These are phyloP conservation scores for Eledone cirrhosa DNA, from an alignment of 2,888 invertebrate genomes.

Conservation along the genomic window DNA sequence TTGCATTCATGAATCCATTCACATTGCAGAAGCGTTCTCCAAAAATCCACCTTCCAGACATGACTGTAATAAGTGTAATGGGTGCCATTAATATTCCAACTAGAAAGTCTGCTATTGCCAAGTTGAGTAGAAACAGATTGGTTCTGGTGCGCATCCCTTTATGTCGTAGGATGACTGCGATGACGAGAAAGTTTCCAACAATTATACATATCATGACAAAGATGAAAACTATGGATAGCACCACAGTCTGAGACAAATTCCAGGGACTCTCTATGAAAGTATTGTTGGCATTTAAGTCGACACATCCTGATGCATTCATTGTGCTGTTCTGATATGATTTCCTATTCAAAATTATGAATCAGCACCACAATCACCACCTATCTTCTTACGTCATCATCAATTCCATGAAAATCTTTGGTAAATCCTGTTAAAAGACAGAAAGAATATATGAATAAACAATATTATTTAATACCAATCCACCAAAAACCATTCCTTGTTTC, in stretches of 20 bases:
- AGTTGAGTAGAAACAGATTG: conserved; percentile 67
- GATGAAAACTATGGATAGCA: conserved; percentile 58
- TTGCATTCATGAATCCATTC: conserved; percentile 66
- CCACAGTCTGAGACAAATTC: conserved; percentile 39
- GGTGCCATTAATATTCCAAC: conserved; percentile 66
- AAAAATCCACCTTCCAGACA: conserved; percentile 65
- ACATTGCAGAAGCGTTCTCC: conserved; percentile 62
- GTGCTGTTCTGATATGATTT: too few species aligned
- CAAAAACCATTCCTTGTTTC: too few species aligned
- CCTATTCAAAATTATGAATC: too few species aligned
- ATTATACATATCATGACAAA: conserved; percentile 64
- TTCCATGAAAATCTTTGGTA: too few species aligned
- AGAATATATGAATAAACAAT: too few species aligned
- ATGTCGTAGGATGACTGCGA: conserved; percentile 65
- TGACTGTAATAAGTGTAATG: conserved; percentile 65
- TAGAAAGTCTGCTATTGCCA: conserved; percentile 67
- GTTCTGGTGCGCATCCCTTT: conserved; percentile 68
- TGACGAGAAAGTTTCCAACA: conserved; percentile 67
- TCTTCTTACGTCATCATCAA: too few species aligned
- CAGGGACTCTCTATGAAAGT: too few species aligned
- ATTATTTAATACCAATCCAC: too few species aligned
- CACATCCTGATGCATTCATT: too few species aligned
- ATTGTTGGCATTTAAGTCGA: too few species aligned
- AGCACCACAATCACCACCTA: too few species aligned
- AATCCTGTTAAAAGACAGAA: too few species aligned